Percentiles rank a stretch among this genome's conserved stretches.
Conservation (phyloP, 2,888 invertebrate genomes). For the Thumatha senex region DNA sequence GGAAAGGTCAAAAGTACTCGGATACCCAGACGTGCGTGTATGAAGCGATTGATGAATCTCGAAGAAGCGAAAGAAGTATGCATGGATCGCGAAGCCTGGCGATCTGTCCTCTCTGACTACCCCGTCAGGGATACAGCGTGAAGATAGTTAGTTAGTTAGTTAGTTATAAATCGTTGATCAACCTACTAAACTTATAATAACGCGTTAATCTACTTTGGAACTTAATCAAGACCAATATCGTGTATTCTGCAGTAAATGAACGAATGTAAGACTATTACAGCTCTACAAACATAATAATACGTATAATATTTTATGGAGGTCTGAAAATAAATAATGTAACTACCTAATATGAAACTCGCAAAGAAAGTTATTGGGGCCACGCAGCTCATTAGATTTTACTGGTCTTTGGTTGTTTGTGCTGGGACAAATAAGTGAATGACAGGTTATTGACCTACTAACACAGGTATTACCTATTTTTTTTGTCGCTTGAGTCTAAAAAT, state of each 20-base stretch:
- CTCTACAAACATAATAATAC: background rate
- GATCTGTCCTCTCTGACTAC: too few species aligned
- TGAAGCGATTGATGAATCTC: too few species aligned
- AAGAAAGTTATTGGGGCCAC: background rate
- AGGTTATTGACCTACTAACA: slow-evolving; percentile 6
- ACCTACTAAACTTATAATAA: too few species aligned
- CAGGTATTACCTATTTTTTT: background rate
- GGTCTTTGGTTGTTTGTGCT: slow-evolving; percentile 16
- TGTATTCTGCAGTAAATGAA: too few species aligned
- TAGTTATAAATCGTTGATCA: too few species aligned
- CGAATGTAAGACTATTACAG: too few species aligned
- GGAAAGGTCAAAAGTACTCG: too few species aligned
- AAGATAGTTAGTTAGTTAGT: too few species aligned
- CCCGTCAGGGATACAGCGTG: too few species aligned
- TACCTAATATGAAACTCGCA: background rate
- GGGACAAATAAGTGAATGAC: slow-evolving; percentile 19
- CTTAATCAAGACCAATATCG: background rate
- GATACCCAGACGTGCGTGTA: too few species aligned
- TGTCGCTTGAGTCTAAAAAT: background rate
- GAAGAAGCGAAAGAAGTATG: too few species aligned
- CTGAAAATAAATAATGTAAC: background rate
- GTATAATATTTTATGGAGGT: background rate
- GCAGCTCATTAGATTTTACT: slow-evolving; percentile 6
- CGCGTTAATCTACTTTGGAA: background rate
- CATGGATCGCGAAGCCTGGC: too few species aligned